phyloP scores from a whole-genome alignment of 2,888 invertebrate species.

The Tiliacea citrago region DNA sequence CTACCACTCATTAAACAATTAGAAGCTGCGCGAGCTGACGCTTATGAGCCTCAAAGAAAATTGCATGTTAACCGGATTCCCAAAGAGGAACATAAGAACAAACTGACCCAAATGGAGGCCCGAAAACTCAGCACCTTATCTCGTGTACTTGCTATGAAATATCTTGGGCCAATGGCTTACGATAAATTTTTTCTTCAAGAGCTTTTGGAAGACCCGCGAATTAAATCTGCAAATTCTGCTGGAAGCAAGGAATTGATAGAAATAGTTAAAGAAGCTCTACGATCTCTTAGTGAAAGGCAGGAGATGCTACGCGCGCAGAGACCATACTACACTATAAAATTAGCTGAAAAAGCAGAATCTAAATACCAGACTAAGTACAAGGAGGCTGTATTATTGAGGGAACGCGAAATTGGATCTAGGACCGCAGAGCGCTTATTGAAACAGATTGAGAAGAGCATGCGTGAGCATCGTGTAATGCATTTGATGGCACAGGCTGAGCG shows the following conservation, averaged over 20 bases:
- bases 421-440: conserved; percentile 82
- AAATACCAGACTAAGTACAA: conserved; percentile 83
- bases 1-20: conserved; percentile 83
- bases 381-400: conserved; percentile 79
- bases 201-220: conserved; percentile 79
- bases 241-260: conserved; percentile 78
- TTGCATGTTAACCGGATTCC: conserved; percentile 84
- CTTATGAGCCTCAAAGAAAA: conserved; percentile 74
- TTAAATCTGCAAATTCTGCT: conserved; percentile 82
- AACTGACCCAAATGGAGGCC: conserved; percentile 85
- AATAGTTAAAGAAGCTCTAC: conserved; percentile 79
- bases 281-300: conserved; percentile 83
- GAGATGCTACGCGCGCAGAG: conserved; percentile 86
- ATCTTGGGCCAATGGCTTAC: conserved; percentile 88
- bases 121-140: conserved; percentile 81
- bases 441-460: conserved; percentile 81
- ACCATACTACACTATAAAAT: conserved; percentile 85
- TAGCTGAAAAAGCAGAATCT: conserved; percentile 85
- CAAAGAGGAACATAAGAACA: conserved; percentile 75
- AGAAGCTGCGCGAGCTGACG: conserved; percentile 75
- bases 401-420: conserved; percentile 82
- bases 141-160: conserved; percentile 87
- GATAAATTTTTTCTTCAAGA: conserved; percentile 87
- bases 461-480: conserved; percentile 81
- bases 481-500: conserved; percentile 85